phyloP scores from a whole-genome alignment of 1,140 invertebrate species.

The Brachionus manjavacas region DNA sequence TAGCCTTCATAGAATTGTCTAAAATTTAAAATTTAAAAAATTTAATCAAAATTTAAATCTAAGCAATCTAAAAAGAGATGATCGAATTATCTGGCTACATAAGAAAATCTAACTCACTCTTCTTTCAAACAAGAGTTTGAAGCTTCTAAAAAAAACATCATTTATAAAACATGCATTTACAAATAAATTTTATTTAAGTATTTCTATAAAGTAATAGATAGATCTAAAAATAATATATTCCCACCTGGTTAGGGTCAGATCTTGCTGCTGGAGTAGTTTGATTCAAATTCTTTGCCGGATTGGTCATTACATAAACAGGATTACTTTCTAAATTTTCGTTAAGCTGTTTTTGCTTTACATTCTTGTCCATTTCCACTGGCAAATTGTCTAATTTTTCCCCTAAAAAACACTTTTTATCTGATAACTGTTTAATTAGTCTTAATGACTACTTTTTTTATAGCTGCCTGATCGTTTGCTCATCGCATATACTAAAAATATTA shows the following conservation, averaged over 20 bases:
- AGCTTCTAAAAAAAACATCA: not conserved
- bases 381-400: not conserved
- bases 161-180: not conserved
- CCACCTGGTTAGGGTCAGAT: conserved; percentile 26
- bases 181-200: not conserved
- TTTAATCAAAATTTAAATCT: not conserved
- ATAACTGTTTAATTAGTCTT: not conserved
- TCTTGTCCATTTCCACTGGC: not conserved
- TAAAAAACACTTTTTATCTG: not conserved
- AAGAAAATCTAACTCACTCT: not conserved
- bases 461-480: not conserved
- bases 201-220: not conserved
- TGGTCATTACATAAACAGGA: not conserved
- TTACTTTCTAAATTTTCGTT: not conserved
- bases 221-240: conserved; percentile 29
- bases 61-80: not conserved
- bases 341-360: not conserved
- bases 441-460: not conserved
- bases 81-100: not conserved
- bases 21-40: not conserved
- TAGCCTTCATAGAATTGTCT: not conserved
- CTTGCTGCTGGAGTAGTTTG: not conserved
- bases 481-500: not conserved
- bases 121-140: conserved; percentile 27
- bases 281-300: not conserved